Evolutionary conservation across 2,113 vertebrate species (phyloP), one percentile per base, ranked within the genome.

Genomic region (Myanophis thanlyinensis): DNA sequence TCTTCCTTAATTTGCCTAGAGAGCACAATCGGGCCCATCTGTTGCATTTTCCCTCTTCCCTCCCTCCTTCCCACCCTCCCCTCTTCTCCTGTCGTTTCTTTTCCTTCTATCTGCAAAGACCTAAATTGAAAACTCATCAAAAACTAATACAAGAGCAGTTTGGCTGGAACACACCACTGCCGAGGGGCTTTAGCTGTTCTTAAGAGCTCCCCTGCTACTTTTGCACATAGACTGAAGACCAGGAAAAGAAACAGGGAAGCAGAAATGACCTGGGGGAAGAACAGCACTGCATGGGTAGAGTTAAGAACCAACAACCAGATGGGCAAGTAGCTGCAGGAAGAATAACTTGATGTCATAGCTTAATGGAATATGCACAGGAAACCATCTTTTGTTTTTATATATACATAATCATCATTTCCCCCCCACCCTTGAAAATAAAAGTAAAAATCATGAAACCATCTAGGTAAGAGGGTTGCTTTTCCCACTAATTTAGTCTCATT

Each of bases 81-180:
- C 97, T 96, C 95, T 95, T 93, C 96, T 97, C 96, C 96, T 97
- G 92, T 96, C 96, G 96, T 97, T 97, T 97, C 98, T 97, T 97
- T 97, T 98, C 97, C 97, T 97, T 98, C 97, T 98, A 98, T 99
- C 98, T 98, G 98, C 98, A 96, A 97, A 97, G 98, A 96, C 84
- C 98, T 98, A 98, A 98, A 99, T 99, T 99, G 98, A 99, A 99
- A 99, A 98, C 98, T 99, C 98, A 99, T 99, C 98, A 99, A 99
- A 99, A 99, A 99, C 98, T 99, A 99, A 99, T 99, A 99, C 98
- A 99, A 98, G 98, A 99, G 98, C 98, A 98, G 98, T 99, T 99
- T 99, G 98, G 98, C 98, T 98, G 98, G 97, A 95, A 97, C 98
- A 97, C 98, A 98, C 98, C 98, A 98, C 98, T 98, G 98, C 98